Evolutionary conservation across 2,797 vertebrate species (phyloP), one percentile per base, ranked within the genome.

Genomic region (Rhinella marina): DNA sequence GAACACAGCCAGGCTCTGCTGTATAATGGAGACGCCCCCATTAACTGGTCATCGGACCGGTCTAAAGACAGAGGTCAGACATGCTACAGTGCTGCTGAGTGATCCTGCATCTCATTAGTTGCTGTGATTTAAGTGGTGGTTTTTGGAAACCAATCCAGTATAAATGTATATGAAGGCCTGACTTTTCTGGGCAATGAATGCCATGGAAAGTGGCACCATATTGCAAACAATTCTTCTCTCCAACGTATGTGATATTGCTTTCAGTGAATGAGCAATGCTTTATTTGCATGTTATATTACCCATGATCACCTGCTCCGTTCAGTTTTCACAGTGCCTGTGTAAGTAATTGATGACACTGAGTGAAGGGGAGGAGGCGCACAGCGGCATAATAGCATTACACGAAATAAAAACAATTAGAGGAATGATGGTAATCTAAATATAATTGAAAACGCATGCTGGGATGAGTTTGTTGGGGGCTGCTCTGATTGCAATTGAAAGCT

Each of bases 361-460:
- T 54, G 72, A 78, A 75, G 62, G 80, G 72, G 86, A 85, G 86
- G 52, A 84, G 72, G 57, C 78, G 25, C 23, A 13, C 50, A 14
- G 57, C 61, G 79, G 62, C 88, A 88, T 86, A 88, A 88, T 82
- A 88, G 50, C 77, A 86, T 82, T 86, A 88, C 79, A 86, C 75
- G 87, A 86, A 89, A 89, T 89, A 89, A 89, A 88, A 89, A 86
- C 85, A 86, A 89, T 89, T 86, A 86, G 85, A 83, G 54, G 73
- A 85, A 77, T 82, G 81, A 86, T 83, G 80, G 41, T 89, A 86
- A 89, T 89, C 84, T 86, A 86, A 89, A 83, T 89, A 89, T 89
- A 86, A 89, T 86, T 89, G 88, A 84, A 83, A 82, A 86, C 73
- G 52, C 88, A 86, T 59, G 88, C 88, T 89, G 88, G 80, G 88